Conservation (phyloP, 2,113 vertebrate genomes). For the Brachionichthys hirsutus region DNA sequence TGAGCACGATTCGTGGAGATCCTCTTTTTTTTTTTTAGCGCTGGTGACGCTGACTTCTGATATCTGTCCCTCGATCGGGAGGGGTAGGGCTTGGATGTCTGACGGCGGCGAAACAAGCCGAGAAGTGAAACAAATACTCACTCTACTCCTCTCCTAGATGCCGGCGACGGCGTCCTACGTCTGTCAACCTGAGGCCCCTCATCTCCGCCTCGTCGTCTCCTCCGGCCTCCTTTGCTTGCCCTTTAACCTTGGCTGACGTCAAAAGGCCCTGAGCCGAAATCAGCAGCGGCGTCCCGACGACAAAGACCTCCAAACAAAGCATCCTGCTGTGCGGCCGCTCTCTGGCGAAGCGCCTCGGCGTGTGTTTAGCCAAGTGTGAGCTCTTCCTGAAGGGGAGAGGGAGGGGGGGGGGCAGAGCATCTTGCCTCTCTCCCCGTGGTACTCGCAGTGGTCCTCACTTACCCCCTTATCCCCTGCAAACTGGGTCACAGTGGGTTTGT, state of each 20-base stretch:
- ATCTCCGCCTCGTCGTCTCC: constrained; percentile 33
- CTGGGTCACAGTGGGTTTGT: constrained; percentile 69
- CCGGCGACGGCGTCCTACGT: constrained; percentile 50
- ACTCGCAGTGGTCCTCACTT: constrained; percentile 69
- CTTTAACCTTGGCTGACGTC: constrained; percentile 48
- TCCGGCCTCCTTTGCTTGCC: constrained; percentile 38
- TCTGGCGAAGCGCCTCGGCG: constrained; percentile 49
- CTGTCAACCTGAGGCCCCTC: constrained; percentile 39
- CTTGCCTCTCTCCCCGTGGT: constrained; percentile 61
- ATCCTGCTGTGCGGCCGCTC: constrained; percentile 22
- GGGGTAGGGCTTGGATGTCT: too few species aligned
- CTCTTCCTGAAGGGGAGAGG: constrained; percentile 56
- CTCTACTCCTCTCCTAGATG: constrained; percentile 37
- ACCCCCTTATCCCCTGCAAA: constrained; percentile 68
- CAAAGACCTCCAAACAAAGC: constrained; percentile 43
- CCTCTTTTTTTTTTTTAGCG: not conserved
- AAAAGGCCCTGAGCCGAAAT: constrained; percentile 46
- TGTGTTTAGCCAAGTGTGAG: constrained; percentile 63
- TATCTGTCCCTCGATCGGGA: too few species aligned
- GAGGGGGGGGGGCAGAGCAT: constrained; percentile 59
- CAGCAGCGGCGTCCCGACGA: constrained; percentile 26
- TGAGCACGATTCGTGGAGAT: not conserved
- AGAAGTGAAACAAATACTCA: constrained; percentile 59
- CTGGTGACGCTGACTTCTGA: not conserved
- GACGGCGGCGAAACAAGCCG: constrained; percentile 17